Evolutionary conservation across 2,797 vertebrate species (phyloP).

Genomic region (Helostoma temminkii): DNA sequence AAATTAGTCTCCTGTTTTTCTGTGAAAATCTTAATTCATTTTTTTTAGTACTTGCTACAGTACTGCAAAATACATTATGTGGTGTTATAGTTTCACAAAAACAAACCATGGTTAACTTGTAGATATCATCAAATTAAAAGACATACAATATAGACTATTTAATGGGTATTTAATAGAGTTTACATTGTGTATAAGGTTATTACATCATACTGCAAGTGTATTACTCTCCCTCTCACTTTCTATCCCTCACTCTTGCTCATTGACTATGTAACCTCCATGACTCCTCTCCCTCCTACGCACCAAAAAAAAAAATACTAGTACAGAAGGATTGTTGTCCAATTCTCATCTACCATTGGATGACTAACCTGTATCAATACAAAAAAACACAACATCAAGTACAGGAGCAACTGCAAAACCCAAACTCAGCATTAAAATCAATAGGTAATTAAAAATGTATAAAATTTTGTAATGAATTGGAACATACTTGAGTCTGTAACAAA

Average conservation of each 20-base stretch:
- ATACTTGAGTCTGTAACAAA: background rate
- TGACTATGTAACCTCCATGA: conserved; percentile 65
- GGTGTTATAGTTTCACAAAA: conserved; percentile 15
- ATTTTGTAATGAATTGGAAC: conserved; percentile 7
- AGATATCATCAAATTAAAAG: conserved; percentile 30
- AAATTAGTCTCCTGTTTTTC: background rate
- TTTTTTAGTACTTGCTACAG: background rate
- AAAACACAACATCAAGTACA: conserved; percentile 12
- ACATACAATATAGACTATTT: conserved; percentile 25
- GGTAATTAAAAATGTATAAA: background rate
- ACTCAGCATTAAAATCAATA: conserved; percentile 6
- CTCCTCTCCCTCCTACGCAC: conserved; percentile 65
- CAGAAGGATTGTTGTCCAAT: conserved; percentile 53
- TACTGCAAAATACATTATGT: background rate
- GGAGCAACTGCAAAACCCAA: background rate
- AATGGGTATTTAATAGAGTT: too few relatives aligned
- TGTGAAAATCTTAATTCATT: conserved; percentile 33
- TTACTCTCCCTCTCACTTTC: conserved; percentile 30
- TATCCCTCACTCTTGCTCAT: conserved; percentile 47
- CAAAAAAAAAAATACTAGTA: conserved; percentile 71
- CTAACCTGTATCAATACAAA: conserved; percentile 39
- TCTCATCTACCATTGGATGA: conserved; percentile 61
- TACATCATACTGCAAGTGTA: background rate
- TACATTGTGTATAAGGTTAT: conserved; percentile 9
- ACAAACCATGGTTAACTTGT: conserved; percentile 26